These are phyloP conservation scores for Pitta sordida DNA, from an alignment of 2,113 vertebrate genomes.

Conservation along the genomic window DNA sequence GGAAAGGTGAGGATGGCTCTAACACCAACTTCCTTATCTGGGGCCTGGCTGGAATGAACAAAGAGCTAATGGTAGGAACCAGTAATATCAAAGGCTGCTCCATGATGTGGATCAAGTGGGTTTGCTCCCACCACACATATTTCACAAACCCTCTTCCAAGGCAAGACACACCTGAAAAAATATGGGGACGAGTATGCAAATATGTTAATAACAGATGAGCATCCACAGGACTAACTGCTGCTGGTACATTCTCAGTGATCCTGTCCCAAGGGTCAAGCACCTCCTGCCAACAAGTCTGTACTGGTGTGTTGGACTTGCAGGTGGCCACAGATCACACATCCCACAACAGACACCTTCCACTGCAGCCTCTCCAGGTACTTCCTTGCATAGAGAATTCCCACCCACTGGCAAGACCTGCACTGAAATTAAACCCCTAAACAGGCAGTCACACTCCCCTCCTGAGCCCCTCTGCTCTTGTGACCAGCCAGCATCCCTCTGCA, in stretches of 20 bases:
- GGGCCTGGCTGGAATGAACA: neutral
- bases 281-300: neutral
- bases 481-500: neutral
- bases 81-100: neutral
- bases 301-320: neutral
- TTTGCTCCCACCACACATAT: neutral
- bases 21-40: neutral
- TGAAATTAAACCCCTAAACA: neutral
- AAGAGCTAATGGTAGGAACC: neutral
- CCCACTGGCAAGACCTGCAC: neutral
- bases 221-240: neutral
- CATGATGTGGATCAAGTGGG: neutral
- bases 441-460: accelerated
- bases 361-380: neutral
- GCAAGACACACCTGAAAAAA: neutral
- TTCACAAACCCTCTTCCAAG: neutral
- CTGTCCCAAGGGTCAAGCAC: neutral
- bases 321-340: accelerated
- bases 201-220: neutral
- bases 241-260: accelerated
- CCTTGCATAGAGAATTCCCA: neutral
- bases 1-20: neutral
- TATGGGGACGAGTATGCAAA: neutral
- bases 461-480: neutral
- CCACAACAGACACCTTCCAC: neutral